Percentiles rank a stretch among this genome's conserved stretches.
phyloP scores from a whole-genome alignment of 1,140 invertebrate species.

The Drosophila ficusphila region DNA sequence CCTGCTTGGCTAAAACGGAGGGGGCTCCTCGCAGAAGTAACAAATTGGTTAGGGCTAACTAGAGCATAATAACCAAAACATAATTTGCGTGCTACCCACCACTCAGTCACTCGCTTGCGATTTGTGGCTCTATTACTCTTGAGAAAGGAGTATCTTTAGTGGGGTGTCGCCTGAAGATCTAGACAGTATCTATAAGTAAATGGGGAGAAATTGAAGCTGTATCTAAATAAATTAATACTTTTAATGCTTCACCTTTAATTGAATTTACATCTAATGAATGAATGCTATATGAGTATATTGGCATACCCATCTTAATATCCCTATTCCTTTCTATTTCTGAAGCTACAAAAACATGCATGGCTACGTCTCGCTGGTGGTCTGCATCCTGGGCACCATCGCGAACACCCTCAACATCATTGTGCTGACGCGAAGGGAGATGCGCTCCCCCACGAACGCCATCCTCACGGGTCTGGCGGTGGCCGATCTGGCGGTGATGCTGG shows the following conservation, averaged over 20 bases:
- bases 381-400: conserved; percentile 95
- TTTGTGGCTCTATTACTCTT: neutral
- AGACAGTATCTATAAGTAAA: no score
- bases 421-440: conserved; percentile 94
- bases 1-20: neutral
- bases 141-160: neutral
- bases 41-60: conserved; percentile 44
- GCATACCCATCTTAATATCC: neutral
- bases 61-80: conserved; percentile 40
- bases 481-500: conserved; percentile 95
- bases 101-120: neutral
- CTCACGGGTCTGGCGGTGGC: conserved; percentile 95
- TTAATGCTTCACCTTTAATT: no score
- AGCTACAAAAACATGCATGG: conserved; percentile 76
- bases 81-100: conserved; percentile 16
- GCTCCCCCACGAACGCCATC: conserved; percentile 92
- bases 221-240: no score
- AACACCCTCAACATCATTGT: conserved; percentile 97
- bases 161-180: neutral
- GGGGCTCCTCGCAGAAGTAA: conserved; percentile 2
- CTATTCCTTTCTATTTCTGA: neutral
- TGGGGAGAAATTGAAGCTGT: no score
- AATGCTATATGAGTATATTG: no score
- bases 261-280: neutral
- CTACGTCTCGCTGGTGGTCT: conserved; percentile 87